phyloP scores from a whole-genome alignment of 2,888 invertebrate genomes.

The Danaus chrysippus region DNA sequence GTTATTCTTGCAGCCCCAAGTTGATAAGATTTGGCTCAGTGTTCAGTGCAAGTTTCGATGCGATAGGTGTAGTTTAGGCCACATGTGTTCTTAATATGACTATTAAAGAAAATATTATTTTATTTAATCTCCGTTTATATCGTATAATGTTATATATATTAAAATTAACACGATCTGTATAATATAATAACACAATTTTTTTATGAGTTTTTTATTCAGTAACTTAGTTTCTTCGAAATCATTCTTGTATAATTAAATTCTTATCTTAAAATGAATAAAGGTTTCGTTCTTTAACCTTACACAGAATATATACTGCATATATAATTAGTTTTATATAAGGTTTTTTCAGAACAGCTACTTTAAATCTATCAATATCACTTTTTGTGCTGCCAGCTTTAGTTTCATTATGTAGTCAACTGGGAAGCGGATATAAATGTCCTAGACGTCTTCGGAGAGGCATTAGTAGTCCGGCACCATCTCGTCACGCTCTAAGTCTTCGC shows the following conservation, averaged over 20 bases:
- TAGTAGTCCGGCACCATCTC: conserved; percentile 50
- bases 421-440: conserved; percentile 55
- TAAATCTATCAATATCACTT: conserved; percentile 18
- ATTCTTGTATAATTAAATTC: too few species aligned
- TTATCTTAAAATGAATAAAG: too few species aligned
- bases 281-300: too few species aligned
- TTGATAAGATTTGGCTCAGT: conserved; percentile 40
- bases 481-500: conserved; percentile 42
- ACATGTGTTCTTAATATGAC: conserved; percentile 3
- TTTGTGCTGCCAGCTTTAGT: conserved; percentile 38
- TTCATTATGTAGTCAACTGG: conserved; percentile 46
- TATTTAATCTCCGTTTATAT: not conserved
- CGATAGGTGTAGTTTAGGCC: conserved; percentile 4
- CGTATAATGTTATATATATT: not conserved
- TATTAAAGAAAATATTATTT: not conserved
- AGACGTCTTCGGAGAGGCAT: conserved; percentile 46
- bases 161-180: too few species aligned
- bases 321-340: not conserved
- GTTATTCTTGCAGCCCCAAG: conserved; percentile 51
- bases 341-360: conserved; percentile 9
- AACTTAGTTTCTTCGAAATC: too few species aligned
- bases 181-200: too few species aligned
- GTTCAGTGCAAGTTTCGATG: conserved; percentile 31
- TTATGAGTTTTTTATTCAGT: too few species aligned
- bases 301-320: too few species aligned